A percentile compares a stretch with the other conserved stretches of the same genome.
Conservation (phyloP, 2,888 invertebrate species). For the Synanthedon tipuliformis region DNA sequence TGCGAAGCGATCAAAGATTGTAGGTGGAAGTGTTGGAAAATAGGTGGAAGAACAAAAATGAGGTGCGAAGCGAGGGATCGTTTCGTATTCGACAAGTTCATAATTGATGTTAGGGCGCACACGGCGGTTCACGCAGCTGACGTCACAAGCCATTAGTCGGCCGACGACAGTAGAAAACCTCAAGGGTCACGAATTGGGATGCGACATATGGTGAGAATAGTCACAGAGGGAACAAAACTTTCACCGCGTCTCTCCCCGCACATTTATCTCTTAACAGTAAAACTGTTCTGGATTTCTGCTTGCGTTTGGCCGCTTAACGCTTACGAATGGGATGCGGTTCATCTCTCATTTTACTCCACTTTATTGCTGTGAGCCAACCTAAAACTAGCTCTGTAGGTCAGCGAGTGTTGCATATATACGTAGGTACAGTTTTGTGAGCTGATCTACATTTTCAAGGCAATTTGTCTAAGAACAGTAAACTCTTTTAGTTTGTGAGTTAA, state of each 20-base stretch:
- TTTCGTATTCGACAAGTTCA: conserved; percentile 20
- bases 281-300: conserved; percentile 30
- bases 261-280: conserved; percentile 47
- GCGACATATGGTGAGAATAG: conserved; percentile 53
- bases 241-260: conserved; percentile 40
- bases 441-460: too few species aligned
- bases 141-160: conserved; percentile 47
- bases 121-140: conserved; percentile 23
- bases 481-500: too few species aligned
- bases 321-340: conserved; percentile 6
- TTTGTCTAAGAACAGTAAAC: too few species aligned
- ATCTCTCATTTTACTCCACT: not conserved
- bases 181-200: conserved; percentile 48
- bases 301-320: conserved; percentile 10
- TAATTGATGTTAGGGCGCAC: conserved; percentile 26
- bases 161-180: conserved; percentile 43
- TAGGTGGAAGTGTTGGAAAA: not conserved
- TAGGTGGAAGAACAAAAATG: conserved; percentile 1
- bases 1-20: too few species aligned
- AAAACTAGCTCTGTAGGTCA: too few species aligned
- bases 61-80: conserved; percentile 3
- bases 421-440: too few species aligned
- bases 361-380: not conserved
- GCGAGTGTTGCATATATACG: too few species aligned
- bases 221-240: conserved; percentile 42